phyloP scores from a whole-genome alignment of 2,113 vertebrate species.

The Ciconia stormi region DNA sequence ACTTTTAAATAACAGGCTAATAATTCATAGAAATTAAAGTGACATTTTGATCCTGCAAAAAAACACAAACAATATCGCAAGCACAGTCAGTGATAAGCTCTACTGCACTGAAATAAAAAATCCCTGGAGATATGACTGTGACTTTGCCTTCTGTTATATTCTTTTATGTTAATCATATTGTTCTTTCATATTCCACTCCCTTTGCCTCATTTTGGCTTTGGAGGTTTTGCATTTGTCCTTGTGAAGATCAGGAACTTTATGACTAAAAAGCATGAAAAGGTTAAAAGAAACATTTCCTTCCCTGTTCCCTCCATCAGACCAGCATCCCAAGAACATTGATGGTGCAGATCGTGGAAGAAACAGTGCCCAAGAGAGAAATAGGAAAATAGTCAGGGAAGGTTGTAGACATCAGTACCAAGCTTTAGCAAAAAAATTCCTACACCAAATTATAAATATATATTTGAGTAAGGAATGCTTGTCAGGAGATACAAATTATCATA shows the following conservation, averaged over 20 bases:
- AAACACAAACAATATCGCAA: neutral
- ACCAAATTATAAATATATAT: neutral
- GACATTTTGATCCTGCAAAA: neutral
- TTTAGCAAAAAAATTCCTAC: neutral
- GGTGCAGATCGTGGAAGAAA: neutral
- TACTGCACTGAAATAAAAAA: neutral
- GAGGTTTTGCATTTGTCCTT: neutral
- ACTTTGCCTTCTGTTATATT: neutral
- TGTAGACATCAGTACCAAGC: neutral
- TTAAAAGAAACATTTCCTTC: neutral
- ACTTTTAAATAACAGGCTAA: neutral
- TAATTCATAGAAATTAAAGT: neutral
- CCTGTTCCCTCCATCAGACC: neutral
- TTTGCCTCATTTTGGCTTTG: neutral
- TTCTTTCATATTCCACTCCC: neutral
- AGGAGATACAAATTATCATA: neutral
- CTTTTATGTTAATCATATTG: neutral
- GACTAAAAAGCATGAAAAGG: neutral
- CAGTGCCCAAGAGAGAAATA: neutral
- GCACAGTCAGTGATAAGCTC: neutral
- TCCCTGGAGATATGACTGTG: neutral
- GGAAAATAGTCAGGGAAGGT: neutral
- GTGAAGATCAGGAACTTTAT: neutral
- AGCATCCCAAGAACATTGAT: neutral
- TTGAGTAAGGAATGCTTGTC: neutral